Conservation (phyloP, 1,140 invertebrate species). For the Ceratina japonica region DNA sequence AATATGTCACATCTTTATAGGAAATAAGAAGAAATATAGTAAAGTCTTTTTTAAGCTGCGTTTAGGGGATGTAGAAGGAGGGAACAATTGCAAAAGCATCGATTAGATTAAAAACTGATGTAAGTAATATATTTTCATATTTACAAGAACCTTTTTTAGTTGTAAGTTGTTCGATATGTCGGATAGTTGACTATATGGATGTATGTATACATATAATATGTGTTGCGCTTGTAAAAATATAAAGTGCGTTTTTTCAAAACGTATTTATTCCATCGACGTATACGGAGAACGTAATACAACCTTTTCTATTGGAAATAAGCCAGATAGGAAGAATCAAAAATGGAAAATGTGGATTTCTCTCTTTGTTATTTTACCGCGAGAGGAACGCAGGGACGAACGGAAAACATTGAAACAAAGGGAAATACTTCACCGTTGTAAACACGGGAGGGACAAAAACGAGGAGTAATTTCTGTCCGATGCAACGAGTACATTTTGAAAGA, state of each 20-base stretch:
- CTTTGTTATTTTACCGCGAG: conserved; percentile 1
- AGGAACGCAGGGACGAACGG: background rate
- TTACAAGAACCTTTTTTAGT: conserved; percentile 57
- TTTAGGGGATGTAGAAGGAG: conserved; percentile 4
- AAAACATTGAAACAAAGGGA: background rate
- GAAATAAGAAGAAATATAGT: background rate
- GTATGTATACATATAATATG: conserved; percentile 52
- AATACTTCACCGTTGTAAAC: background rate
- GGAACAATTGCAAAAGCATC: conserved; percentile 40
- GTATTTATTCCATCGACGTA: conserved; percentile 52
- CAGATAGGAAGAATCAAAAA: background rate
- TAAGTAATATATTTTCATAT: conserved; percentile 68
- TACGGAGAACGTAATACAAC: background rate
- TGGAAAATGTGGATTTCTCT: background rate
- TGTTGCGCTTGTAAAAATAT: conserved; percentile 68
- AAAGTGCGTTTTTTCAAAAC: conserved; percentile 66
- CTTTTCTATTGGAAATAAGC: background rate
- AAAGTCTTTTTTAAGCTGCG: conserved; percentile 1
- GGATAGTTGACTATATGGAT: conserved; percentile 54
- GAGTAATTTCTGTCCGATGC: conserved; percentile 41
- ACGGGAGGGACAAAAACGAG: background rate
- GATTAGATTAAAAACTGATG: conserved; percentile 63
- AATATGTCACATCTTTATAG: background rate
- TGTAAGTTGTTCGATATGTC: conserved; percentile 54
- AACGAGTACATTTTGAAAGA: conserved; percentile 65